A percentile compares a stretch with the other conserved stretches of the same genome.
Evolutionary conservation across 2,888 invertebrate species (phyloP).

Genomic region (Schizotus pectinicornis): DNA sequence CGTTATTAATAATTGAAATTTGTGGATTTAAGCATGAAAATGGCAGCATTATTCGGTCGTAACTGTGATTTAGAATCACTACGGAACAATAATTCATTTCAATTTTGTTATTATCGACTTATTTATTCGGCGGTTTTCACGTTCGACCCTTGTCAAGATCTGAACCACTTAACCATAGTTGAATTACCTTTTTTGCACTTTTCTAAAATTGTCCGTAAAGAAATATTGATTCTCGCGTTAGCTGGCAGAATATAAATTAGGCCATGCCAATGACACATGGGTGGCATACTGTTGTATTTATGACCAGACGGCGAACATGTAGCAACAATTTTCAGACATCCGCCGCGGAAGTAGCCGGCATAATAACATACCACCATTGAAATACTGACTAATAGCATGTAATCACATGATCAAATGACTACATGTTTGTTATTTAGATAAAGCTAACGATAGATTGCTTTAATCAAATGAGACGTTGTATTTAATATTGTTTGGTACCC

Average conservation of each 20-base stretch:
- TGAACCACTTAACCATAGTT: too few relatives aligned
- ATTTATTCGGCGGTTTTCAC: too few relatives aligned
- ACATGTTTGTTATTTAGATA: constrained; percentile 37
- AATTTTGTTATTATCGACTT: too few relatives aligned
- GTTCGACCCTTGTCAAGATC: too few relatives aligned
- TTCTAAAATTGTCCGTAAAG: too few relatives aligned
- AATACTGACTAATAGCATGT: constrained; percentile 41
- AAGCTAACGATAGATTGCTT: constrained; percentile 31
- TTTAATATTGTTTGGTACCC: constrained; percentile 15
- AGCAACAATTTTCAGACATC: constrained; percentile 42
- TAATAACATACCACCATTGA: constrained; percentile 40
- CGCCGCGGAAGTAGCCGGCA: constrained; percentile 38
- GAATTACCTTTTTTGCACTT: too few relatives aligned
- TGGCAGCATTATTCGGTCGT: too few relatives aligned
- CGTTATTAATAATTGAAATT: too few relatives aligned
- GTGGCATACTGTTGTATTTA: constrained; percentile 27
- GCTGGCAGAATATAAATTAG: constrained; percentile 7
- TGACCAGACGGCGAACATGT: constrained; percentile 32
- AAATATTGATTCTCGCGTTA: constrained; percentile 2
- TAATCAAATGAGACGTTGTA: constrained; percentile 27
- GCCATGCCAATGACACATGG: not conserved
- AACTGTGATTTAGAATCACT: too few relatives aligned
- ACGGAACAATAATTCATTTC: too few relatives aligned
- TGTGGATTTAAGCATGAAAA: too few relatives aligned
- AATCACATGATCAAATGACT: constrained; percentile 40